Conservation (phyloP, 1,140 invertebrate species). For the Ganaspis sp. region DNA sequence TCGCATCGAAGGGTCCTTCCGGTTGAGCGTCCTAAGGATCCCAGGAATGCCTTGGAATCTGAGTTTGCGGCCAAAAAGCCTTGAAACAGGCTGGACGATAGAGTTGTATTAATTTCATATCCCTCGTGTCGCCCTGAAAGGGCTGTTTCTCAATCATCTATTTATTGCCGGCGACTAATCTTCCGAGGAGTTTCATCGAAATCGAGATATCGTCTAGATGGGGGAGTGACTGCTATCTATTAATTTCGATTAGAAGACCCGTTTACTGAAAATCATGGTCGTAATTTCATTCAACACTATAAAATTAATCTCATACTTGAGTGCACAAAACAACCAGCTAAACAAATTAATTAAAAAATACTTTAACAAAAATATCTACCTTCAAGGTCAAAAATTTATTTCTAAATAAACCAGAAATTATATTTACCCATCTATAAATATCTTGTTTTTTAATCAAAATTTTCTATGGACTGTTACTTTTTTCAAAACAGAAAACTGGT, state of each 20-base stretch:
- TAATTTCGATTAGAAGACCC: conserved; percentile 62
- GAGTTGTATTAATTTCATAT: conserved; percentile 73
- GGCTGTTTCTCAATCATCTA: conserved; percentile 64
- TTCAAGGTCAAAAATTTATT: too few species aligned
- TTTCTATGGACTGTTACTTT: too few species aligned
- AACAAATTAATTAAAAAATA: neutral
- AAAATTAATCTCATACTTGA: too few species aligned
- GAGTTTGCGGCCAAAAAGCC: conserved; percentile 36
- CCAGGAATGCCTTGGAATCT: conserved; percentile 67
- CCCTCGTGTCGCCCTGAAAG: conserved; percentile 59
- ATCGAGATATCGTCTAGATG: conserved; percentile 67
- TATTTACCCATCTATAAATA: too few species aligned
- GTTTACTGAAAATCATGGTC: neutral
- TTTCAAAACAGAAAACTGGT: too few species aligned
- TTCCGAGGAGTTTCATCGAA: conserved; percentile 42
- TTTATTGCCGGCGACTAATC: conserved; percentile 67
- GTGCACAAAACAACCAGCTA: too few species aligned
- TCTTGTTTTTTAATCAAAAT: too few species aligned
- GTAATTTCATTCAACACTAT: neutral
- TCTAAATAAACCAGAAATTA: too few species aligned
- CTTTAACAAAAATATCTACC: neutral
- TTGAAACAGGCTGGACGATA: conserved; percentile 30
- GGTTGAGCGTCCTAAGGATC: conserved; percentile 71
- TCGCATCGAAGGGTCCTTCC: conserved; percentile 71
- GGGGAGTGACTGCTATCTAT: conserved; percentile 59